Percentiles rank a stretch among this genome's conserved stretches.
These are phyloP conservation scores for Charadrius vociferus DNA, from an alignment of 2,113 vertebrate species.

Conservation along the genomic window DNA sequence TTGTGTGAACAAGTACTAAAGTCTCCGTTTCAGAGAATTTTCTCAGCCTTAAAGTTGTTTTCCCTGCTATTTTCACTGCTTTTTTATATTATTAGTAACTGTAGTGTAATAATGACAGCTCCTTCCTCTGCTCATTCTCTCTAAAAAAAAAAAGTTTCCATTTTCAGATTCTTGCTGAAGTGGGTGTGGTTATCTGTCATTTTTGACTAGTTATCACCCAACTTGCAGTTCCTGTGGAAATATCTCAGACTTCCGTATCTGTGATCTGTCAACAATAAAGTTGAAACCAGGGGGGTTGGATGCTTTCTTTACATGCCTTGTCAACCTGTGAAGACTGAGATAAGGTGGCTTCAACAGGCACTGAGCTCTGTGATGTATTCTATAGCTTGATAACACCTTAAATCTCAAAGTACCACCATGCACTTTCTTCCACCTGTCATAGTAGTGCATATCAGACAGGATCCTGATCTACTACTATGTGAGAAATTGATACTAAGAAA, in stretches of 20 bases:
- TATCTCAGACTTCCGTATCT: constrained; percentile 44
- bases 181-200: constrained; percentile 5
- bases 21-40: background rate
- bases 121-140: background rate
- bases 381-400: constrained; percentile 52
- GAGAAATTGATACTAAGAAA: background rate
- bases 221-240: constrained; percentile 11
- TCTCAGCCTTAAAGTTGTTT: background rate
- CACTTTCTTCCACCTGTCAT: constrained; percentile 42
- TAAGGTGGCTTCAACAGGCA: constrained; percentile 56
- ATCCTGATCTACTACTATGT: background rate
- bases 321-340: constrained; percentile 52
- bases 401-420: constrained; percentile 24
- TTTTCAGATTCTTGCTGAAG: background rate
- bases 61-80: background rate
- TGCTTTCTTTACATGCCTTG: constrained; percentile 32
- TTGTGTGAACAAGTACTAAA: background rate
- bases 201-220: constrained; percentile 44
- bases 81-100: background rate
- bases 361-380: constrained; percentile 47
- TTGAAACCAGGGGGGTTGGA: constrained; percentile 12
- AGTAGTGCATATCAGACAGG: background rate
- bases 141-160: background rate
- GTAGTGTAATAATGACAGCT: background rate
- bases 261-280: constrained; percentile 44